phyloP scores from a whole-genome alignment of 2,888 invertebrate species.

The Neoscelio sp. region DNA sequence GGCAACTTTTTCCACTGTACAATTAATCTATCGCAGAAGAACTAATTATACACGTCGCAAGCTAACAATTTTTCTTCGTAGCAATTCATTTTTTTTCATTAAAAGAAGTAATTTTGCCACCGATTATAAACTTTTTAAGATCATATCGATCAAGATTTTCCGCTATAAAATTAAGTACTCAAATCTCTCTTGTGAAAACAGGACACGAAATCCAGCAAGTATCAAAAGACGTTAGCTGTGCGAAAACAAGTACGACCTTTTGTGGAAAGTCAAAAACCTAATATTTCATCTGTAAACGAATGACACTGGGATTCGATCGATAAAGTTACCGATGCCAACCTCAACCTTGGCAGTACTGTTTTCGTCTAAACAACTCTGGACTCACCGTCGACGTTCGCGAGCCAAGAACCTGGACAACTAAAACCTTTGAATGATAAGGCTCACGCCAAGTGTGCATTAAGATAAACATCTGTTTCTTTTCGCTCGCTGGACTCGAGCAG shows the following conservation, averaged over 20 bases:
- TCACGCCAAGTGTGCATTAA: slow-evolving; percentile 79
- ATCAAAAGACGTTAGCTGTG: neutral
- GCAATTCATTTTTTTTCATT: too few species aligned
- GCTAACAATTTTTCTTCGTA: too few species aligned
- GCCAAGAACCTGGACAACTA: slow-evolving; percentile 54
- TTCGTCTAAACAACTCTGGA: slow-evolving; percentile 3
- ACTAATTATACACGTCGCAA: too few species aligned
- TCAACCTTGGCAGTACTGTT: slow-evolving; percentile 64
- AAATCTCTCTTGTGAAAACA: too few species aligned
- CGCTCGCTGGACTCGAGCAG: slow-evolving; percentile 53
- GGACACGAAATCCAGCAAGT: too few species aligned
- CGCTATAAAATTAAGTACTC: too few species aligned
- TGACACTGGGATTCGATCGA: slow-evolving; percentile 3
- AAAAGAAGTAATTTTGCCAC: too few species aligned
- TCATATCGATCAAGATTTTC: too few species aligned
- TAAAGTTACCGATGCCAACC: slow-evolving; percentile 10
- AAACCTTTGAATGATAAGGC: slow-evolving; percentile 72
- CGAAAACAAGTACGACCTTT: neutral
- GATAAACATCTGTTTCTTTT: slow-evolving; percentile 72
- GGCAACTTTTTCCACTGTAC: too few species aligned
- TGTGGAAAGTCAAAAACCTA: slow-evolving; percentile 14
- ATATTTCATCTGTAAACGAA: slow-evolving; percentile 25
- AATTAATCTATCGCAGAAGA: too few species aligned
- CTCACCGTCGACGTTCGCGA: slow-evolving; percentile 36
- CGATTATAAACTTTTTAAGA: too few species aligned